These are phyloP conservation scores for Nezara viridula DNA, from an alignment of 2,888 invertebrate genomes.

Conservation along the genomic window DNA sequence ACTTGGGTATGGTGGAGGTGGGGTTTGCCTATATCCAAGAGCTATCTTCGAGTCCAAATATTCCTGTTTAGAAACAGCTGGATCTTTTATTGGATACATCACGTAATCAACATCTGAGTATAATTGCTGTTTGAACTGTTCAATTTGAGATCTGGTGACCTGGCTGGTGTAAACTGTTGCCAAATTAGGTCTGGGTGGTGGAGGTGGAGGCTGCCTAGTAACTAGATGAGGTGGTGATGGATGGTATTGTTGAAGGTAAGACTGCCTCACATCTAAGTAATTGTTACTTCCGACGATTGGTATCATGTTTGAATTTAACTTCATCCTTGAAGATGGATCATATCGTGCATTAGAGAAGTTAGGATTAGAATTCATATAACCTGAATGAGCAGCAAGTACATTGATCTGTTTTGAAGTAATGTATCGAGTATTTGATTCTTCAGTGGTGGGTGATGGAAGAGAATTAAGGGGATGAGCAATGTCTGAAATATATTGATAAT, in stretches of 20 bases:
- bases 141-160: conserved; percentile 82
- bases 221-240: conserved; percentile 75
- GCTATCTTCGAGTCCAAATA: conserved; percentile 91
- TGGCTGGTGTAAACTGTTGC: conserved; percentile 82
- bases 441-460: conserved; percentile 68
- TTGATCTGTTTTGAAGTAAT: conserved; percentile 84
- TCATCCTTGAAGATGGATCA: conserved; percentile 66
- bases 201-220: conserved; percentile 73
- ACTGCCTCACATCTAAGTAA: conserved; percentile 75
- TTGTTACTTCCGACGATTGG: conserved; percentile 76
- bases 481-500: conserved; percentile 62
- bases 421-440: conserved; percentile 82
- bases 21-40: conserved; percentile 65
- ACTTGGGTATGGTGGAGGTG: conserved; percentile 67
- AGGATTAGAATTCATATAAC: conserved; percentile 76
- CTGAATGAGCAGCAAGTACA: conserved; percentile 83
- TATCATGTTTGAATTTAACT: conserved; percentile 68
- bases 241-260: conserved; percentile 68
- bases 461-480: conserved; percentile 62
- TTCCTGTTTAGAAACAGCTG: conserved; percentile 90
- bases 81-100: conserved; percentile 91
- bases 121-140: conserved; percentile 89
- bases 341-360: conserved; percentile 70
- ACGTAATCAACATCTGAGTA: conserved; percentile 94
- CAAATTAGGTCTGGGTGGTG: conserved; percentile 77